These are phyloP conservation scores for Megastigmus dorsalis DNA, from an alignment of 2,888 invertebrate genomes.

Conservation along the genomic window DNA sequence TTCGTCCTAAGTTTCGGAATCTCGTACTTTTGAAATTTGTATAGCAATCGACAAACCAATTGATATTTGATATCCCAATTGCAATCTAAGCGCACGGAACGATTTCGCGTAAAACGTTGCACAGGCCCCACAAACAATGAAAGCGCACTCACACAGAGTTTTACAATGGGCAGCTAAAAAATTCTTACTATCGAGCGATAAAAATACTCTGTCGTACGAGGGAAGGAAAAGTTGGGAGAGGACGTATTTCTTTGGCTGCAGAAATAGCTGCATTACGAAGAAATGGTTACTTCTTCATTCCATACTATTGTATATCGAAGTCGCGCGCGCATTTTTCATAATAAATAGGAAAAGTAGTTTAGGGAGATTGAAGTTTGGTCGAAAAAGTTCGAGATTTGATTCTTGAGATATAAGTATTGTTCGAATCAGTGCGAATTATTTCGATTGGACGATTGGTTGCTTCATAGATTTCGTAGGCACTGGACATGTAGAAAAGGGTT, in stretches of 20 bases:
- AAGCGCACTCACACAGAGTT: background rate
- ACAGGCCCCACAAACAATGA: background rate
- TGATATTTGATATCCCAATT: background rate
- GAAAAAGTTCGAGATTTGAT: background rate
- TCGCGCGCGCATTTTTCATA: slow-evolving; percentile 43
- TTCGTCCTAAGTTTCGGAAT: too few species aligned
- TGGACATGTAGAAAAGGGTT: too few species aligned
- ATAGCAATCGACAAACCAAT: too few species aligned
- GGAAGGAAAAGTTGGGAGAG: background rate
- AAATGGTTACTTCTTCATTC: slow-evolving; percentile 48
- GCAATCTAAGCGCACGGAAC: slow-evolving; percentile 9
- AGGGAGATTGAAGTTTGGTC: background rate
- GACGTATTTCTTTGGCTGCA: too few species aligned
- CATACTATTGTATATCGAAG: slow-evolving; percentile 47
- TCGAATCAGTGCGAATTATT: background rate
- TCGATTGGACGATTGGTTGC: background rate
- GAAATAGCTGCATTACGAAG: slow-evolving; percentile 18
- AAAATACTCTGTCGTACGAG: slow-evolving; percentile 38
- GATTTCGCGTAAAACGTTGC: background rate
- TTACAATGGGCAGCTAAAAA: slow-evolving; percentile 37
- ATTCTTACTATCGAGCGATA: slow-evolving; percentile 11
- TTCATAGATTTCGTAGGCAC: slow-evolving; percentile 20
- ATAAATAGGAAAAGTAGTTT: slow-evolving; percentile 14
- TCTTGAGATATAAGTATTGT: background rate
- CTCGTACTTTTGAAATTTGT: too few species aligned